Percentiles rank a stretch among this genome's conserved stretches.
phyloP scores from a whole-genome alignment of 2,888 invertebrate species.

The Zeuzera pyrina region DNA sequence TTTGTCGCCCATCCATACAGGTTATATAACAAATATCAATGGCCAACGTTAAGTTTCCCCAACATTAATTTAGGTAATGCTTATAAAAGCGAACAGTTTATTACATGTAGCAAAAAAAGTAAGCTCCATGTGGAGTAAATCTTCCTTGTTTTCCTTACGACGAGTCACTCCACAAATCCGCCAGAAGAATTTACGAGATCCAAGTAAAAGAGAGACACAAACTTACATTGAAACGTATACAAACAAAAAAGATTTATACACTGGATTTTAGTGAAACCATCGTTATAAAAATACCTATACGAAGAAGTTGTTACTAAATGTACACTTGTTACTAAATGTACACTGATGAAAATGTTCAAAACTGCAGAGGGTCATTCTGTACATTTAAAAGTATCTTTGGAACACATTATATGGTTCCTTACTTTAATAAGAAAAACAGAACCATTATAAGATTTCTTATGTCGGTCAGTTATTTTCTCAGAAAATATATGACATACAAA shows the following conservation, averaged over 20 bases:
- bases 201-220: conserved; percentile 8
- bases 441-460: too few relatives aligned
- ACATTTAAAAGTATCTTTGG: background rate
- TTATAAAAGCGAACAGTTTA: background rate
- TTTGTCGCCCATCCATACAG: conserved; percentile 4
- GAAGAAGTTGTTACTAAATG: too few relatives aligned
- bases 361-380: background rate
- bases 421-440: too few relatives aligned
- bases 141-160: background rate
- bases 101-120: too few relatives aligned
- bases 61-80: background rate
- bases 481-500: too few relatives aligned
- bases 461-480: too few relatives aligned
- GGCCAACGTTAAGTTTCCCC: too few relatives aligned
- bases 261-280: background rate
- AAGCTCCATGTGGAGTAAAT: background rate
- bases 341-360: too few relatives aligned
- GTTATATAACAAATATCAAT: too few relatives aligned
- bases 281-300: too few relatives aligned
- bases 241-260: conserved; percentile 19
- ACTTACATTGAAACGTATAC: conserved; percentile 17
- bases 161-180: conserved; percentile 25
- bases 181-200: conserved; percentile 35
- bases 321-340: too few relatives aligned
- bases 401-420: background rate